These are phyloP conservation scores for Glossosoma conforme DNA, from an alignment of 1,140 invertebrate genomes.

Conservation along the genomic window DNA sequence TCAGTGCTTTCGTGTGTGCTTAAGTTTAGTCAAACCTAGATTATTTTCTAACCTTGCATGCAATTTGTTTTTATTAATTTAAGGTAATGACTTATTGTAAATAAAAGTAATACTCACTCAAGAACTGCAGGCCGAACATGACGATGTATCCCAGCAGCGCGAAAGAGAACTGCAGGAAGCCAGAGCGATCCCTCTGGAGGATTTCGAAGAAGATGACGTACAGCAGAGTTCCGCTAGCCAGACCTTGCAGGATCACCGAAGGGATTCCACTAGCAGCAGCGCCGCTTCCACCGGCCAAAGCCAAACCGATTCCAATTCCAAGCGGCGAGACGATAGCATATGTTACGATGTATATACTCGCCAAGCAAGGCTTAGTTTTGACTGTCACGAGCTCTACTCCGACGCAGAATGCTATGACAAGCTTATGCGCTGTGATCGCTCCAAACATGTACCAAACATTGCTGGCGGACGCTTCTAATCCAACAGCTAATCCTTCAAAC, in stretches of 20 bases:
- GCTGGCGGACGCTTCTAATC: constrained; percentile 63
- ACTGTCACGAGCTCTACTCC: constrained; percentile 71
- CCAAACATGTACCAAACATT: constrained; percentile 79
- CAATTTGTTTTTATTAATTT: too few species aligned
- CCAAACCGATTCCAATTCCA: constrained; percentile 66
- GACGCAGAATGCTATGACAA: constrained; percentile 84
- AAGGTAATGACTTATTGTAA: too few species aligned
- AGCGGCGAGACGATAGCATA: constrained; percentile 77
- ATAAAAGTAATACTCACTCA: constrained; percentile 60
- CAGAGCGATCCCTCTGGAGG: constrained; percentile 69
- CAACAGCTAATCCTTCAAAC: constrained; percentile 88
- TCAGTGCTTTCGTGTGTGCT: too few species aligned
- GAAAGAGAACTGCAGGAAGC: constrained; percentile 64
- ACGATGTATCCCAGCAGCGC: constrained; percentile 69
- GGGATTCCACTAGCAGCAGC: constrained; percentile 54
- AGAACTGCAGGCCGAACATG: constrained; percentile 71
- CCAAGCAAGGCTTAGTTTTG: constrained; percentile 56
- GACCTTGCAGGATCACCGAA: constrained; percentile 70
- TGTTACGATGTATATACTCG: constrained; percentile 65
- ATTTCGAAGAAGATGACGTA: constrained; percentile 93
- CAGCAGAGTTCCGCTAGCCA: constrained; percentile 81
- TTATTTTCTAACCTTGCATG: too few species aligned
- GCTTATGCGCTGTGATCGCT: constrained; percentile 83
- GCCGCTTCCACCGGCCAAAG: constrained; percentile 53
- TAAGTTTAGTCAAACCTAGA: too few species aligned